Conservation (phyloP, 2,797 vertebrate species). For the Zalophus californianus region DNA sequence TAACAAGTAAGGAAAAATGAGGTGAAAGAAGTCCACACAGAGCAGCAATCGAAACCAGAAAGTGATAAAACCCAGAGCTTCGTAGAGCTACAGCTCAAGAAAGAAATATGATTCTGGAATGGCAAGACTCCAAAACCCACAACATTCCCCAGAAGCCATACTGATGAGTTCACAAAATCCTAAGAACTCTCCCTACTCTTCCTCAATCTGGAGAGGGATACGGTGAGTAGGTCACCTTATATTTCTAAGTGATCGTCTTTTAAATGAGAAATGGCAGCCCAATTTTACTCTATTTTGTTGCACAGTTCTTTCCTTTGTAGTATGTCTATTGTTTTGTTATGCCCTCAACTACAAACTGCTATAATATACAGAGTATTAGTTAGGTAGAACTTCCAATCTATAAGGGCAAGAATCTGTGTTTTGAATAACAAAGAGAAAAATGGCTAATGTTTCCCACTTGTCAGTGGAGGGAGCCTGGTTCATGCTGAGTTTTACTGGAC, state of each 20-base stretch:
- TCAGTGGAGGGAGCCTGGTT: not conserved
- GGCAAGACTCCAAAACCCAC: not conserved
- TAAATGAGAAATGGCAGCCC: not conserved
- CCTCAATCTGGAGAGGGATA: not conserved
- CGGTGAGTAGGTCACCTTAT: not conserved
- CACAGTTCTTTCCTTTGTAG: not conserved
- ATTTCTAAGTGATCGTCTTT: not conserved
- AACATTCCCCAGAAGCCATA: not conserved
- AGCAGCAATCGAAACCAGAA: not conserved
- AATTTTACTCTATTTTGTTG: not conserved
- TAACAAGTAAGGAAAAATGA: not conserved
- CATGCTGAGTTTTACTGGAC: not conserved
- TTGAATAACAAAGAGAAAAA: not conserved
- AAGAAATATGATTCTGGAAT: not conserved
- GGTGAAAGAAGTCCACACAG: not conserved
- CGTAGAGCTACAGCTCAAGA: not conserved
- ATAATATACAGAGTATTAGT: not conserved
- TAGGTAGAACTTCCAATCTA: not conserved
- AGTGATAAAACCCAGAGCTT: not conserved
- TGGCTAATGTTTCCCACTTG: not conserved
- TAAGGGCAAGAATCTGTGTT: not conserved
- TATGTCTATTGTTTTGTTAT: not conserved
- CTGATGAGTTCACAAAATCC: not conserved
- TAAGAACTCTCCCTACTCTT: not conserved
- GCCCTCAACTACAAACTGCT: not conserved